phyloP scores from a whole-genome alignment of 2,113 vertebrate species.

The Emydocephalus ijimae region DNA sequence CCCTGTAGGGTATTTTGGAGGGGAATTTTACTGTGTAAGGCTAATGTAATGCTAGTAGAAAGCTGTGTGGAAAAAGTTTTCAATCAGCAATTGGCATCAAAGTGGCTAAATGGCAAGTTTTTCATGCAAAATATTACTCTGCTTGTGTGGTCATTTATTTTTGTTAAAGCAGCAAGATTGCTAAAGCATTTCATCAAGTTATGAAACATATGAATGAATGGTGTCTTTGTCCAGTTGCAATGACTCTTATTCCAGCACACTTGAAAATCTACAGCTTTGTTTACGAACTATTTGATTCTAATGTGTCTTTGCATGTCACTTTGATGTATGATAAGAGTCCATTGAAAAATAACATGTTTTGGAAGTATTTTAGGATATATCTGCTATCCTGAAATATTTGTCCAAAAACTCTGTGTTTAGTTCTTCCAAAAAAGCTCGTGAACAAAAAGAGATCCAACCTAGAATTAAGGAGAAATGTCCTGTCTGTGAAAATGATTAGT shows the following conservation, averaged over 20 bases:
- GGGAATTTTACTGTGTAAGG: neutral
- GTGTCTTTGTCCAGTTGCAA: slow-evolving; percentile 14
- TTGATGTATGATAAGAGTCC: slow-evolving; percentile 24
- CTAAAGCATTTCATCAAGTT: slow-evolving; percentile 22
- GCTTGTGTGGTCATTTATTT: slow-evolving; percentile 27
- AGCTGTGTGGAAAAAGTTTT: neutral
- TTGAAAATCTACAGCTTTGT: neutral
- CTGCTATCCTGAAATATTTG: slow-evolving; percentile 1
- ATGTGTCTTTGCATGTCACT: slow-evolving; percentile 1
- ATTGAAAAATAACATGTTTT: slow-evolving; percentile 9
- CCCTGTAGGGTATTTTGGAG: neutral
- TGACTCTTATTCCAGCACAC: neutral
- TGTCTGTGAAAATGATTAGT: too few relatives aligned
- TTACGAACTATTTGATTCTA: slow-evolving; percentile 11
- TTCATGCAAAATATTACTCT: slow-evolving; percentile 41
- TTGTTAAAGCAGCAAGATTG: slow-evolving; percentile 32
- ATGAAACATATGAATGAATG: neutral
- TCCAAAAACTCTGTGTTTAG: slow-evolving; percentile 5
- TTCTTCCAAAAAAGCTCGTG: neutral
- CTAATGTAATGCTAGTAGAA: neutral
- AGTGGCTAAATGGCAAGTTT: slow-evolving; percentile 40
- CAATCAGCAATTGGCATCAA: slow-evolving; percentile 45
- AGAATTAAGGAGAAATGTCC: too few relatives aligned
- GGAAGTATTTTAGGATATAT: slow-evolving; percentile 16
- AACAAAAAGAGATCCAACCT: neutral